Evolutionary conservation across 1,140 invertebrate genomes (phyloP), one percentile per base, ranked within the genome.

Genomic region (Drosophila kepulauana): DNA sequence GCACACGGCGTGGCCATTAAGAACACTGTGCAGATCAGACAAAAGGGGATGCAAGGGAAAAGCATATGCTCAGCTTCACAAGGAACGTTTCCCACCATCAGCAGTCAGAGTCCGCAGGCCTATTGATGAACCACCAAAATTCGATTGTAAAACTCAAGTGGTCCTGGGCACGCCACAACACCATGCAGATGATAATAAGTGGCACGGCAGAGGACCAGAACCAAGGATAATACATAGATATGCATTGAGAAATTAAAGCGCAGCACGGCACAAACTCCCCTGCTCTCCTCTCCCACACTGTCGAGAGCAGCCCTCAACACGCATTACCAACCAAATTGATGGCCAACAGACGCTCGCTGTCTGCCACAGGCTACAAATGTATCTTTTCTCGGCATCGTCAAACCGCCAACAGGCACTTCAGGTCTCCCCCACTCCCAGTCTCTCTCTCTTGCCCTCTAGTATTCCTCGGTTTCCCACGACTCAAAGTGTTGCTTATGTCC

Each of bases 31-130:
- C 11, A n/a, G 41, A 38, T 38, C 35, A 25, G 20, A 25, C 20
- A 59, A 38, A 38, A 28, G 49, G 11, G 25, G 30, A 4, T 1
- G 49, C 43, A 43, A 30, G 35, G 49, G 20, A 45, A 75, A 82
- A 88, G 81, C 85, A 89, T 89, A 89, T 89, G 85, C 85, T 89
- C 13, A 63, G 76, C 85, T 89, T 89, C 85, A 79, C 85, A 81
- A 52, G 33, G 10, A 35, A 45, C 5, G 16, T 57, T 63, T 49
- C 48, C 56, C 61, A 33, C 8, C 30, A 25, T 25, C 61, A 54
- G 33, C 20, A 5, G 48, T 25, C 48, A 56, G 57, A 56, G 57
- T 41, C 68, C 58, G 11, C 78, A 71, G 71, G 57, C 57, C 70
- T 35, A 78, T 82, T 82, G 80, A 73, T 72, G 56, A 66, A 25